phyloP scores from a whole-genome alignment of 2,113 vertebrate genomes.

The Platichthys stellatus region DNA sequence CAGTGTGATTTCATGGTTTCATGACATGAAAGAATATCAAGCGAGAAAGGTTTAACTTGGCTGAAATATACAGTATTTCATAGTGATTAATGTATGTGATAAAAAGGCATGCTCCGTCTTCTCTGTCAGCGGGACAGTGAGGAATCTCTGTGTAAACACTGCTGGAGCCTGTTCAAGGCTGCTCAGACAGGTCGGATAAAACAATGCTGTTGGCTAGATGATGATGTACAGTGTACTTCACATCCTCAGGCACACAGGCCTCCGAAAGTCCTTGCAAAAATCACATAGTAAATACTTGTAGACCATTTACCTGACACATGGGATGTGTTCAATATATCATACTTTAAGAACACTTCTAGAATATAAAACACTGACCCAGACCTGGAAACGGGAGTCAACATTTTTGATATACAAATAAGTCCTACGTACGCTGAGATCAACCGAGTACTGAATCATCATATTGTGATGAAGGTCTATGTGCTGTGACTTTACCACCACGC shows the following conservation, averaged over 20 bases:
- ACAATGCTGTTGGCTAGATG: slow-evolving; percentile 2
- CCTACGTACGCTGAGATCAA: background rate
- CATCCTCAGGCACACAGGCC: slow-evolving; percentile 4
- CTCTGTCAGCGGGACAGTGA: slow-evolving; percentile 20
- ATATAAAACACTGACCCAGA: background rate
- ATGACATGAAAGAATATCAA: slow-evolving; percentile 13
- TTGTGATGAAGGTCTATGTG: background rate
- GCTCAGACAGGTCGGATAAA: slow-evolving; percentile 19
- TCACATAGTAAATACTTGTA: background rate
- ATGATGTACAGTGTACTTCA: slow-evolving; percentile 6
- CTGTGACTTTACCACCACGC: background rate
- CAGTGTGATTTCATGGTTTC: slow-evolving; percentile 1
- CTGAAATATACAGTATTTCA: background rate
- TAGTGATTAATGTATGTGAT: slow-evolving; percentile 8
- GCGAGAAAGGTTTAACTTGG: background rate
- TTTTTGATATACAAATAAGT: background rate
- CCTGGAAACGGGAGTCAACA: background rate
- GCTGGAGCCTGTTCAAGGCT: slow-evolving; percentile 25
- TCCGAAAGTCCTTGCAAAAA: background rate
- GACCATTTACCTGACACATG: background rate
- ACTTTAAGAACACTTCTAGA: background rate
- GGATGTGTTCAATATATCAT: slow-evolving; percentile 5
- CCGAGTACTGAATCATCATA: background rate
- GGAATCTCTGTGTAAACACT: slow-evolving; percentile 30
- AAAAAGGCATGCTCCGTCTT: slow-evolving; percentile 16